Evolutionary conservation across 2,113 vertebrate species (phyloP).

Genomic region (Paralichthys olivaceus): DNA sequence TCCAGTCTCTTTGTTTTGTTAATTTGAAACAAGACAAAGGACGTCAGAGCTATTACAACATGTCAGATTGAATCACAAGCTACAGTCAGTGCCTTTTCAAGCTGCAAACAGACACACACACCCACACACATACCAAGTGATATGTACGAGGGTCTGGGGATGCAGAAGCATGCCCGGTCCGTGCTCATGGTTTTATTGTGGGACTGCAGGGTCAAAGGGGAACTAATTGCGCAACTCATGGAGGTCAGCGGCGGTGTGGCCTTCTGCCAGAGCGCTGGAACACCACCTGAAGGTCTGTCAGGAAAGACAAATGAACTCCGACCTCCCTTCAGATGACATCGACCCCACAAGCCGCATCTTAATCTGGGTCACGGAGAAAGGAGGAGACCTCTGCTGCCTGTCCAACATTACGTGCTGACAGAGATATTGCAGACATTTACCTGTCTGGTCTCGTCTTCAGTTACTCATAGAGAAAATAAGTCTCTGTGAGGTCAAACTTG

Average conservation of each 20-base stretch:
- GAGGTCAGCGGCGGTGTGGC: conserved; percentile 71
- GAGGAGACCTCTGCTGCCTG: conserved; percentile 7
- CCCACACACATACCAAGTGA: conserved; percentile 19
- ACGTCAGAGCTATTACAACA: conserved; percentile 25
- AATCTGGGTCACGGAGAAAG: conserved; percentile 51
- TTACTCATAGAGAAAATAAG: conserved; percentile 1
- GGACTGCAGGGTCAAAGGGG: conserved; percentile 75
- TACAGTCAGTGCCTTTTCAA: conserved; percentile 12
- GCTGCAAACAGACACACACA: conserved; percentile 30
- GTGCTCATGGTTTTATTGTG: conserved; percentile 63
- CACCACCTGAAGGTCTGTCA: conserved; percentile 73
- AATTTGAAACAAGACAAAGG: conserved; percentile 24
- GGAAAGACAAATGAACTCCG: conserved; percentile 76
- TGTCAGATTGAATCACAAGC: conserved; percentile 21
- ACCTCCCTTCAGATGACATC: conserved; percentile 68
- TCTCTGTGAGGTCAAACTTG: background rate
- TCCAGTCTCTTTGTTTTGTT: conserved; percentile 31
- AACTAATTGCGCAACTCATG: conserved; percentile 76
- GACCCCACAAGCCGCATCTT: conserved; percentile 55
- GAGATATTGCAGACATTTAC: conserved; percentile 32
- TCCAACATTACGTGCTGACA: conserved; percentile 27
- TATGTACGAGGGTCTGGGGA: conserved; percentile 55
- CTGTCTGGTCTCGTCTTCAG: conserved; percentile 10
- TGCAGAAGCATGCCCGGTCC: conserved; percentile 72
- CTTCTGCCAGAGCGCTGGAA: conserved; percentile 53